phyloP scores from a whole-genome alignment of 2,888 invertebrate genomes.

The Mesorhabditis sp. region DNA sequence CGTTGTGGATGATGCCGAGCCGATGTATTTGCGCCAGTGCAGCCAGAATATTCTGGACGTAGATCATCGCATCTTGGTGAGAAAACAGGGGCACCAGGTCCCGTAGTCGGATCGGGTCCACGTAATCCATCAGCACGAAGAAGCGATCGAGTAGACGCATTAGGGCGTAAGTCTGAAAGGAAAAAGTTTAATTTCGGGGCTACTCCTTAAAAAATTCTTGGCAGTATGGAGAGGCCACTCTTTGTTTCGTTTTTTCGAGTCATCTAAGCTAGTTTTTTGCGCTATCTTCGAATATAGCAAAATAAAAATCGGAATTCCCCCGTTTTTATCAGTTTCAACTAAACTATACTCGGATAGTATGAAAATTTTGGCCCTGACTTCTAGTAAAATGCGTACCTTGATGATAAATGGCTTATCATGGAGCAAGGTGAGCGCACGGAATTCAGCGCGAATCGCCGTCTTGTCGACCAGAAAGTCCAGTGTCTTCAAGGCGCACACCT shows the following conservation, averaged over 20 bases:
- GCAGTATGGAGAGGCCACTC: too few relatives aligned
- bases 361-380: too few relatives aligned
- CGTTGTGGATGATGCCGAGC: conserved; percentile 1
- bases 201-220: too few relatives aligned
- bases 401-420: background rate
- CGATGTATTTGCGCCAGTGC: background rate
- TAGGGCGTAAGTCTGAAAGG: background rate
- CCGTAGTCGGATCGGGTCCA: background rate
- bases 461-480: too few relatives aligned
- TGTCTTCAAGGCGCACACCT: background rate
- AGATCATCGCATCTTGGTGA: background rate
- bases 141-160: background rate
- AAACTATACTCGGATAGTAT: too few relatives aligned
- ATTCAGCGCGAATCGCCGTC: background rate
- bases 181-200: too few relatives aligned
- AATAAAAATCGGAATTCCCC: too few relatives aligned
- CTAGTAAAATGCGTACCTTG: too few relatives aligned
- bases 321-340: too few relatives aligned
- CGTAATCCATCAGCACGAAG: background rate
- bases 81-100: background rate
- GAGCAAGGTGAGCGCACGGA: background rate
- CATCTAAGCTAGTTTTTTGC: too few relatives aligned
- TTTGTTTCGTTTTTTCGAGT: too few relatives aligned
- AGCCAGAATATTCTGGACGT: background rate
- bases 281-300: too few relatives aligned